Evolutionary conservation across 64 coral and sea anemone genomes (phyloP).

Genomic region (Dendrophyllia cribrosa): DNA sequence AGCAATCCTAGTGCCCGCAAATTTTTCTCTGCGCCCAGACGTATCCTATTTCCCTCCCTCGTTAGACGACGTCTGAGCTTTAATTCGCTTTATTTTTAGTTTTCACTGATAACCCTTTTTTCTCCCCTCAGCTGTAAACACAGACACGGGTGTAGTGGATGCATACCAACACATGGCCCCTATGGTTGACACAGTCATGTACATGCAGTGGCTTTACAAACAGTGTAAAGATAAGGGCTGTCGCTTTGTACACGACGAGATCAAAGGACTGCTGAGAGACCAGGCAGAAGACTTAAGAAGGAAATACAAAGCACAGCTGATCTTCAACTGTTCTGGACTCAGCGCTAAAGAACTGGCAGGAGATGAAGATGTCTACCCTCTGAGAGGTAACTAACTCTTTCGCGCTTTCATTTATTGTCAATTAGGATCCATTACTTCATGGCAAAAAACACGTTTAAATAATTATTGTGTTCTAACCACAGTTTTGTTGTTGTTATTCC

Average conservation of each 20-base stretch:
- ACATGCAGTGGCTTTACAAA: conserved; percentile 67
- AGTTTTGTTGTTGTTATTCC: neutral
- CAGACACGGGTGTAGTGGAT: conserved; percentile 28
- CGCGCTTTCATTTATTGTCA: neutral
- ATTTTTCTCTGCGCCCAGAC: no score
- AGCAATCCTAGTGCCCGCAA: no score
- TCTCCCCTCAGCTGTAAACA: neutral
- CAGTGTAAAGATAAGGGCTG: conserved; percentile 26
- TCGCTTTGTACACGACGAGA: conserved; percentile 23
- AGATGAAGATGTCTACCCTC: conserved; percentile 9
- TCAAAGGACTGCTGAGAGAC: conserved; percentile 24
- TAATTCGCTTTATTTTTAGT: no score
- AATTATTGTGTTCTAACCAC: neutral
- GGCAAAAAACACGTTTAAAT: neutral
- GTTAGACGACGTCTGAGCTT: no score
- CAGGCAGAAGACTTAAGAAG: conserved; percentile 25
- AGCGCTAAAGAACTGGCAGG: conserved; percentile 19
- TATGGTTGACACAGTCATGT: conserved; percentile 48
- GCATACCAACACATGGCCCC: conserved; percentile 48
- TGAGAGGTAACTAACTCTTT: conserved; percentile 21
- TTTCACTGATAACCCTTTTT: neutral
- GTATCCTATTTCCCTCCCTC: no score
- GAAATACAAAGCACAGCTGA: conserved; percentile 17
- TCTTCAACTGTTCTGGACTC: conserved; percentile 37
- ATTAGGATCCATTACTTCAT: neutral